Conservation (phyloP, 2,888 invertebrate genomes). For the Polyommatus icarus region DNA sequence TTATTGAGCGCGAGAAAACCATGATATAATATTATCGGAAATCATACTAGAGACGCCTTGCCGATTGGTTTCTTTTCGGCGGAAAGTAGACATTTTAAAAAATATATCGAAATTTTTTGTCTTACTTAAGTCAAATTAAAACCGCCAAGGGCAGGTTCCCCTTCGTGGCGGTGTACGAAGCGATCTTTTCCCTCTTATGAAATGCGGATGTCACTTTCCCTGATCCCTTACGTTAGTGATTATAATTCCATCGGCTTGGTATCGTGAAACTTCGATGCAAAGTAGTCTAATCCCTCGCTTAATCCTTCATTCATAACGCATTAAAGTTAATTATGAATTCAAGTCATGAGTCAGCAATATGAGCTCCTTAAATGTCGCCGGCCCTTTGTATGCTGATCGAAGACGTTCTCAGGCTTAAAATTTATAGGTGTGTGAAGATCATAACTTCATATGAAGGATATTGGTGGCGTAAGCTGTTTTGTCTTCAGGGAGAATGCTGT, state of each 20-base stretch:
- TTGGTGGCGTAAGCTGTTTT: not conserved
- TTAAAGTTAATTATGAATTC: conserved; percentile 47
- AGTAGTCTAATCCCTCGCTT: conserved; percentile 37
- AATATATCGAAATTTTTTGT: too few relatives aligned
- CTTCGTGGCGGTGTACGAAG: not conserved
- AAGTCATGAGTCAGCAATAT: conserved; percentile 44
- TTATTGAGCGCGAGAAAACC: too few relatives aligned
- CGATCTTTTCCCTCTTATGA: not conserved
- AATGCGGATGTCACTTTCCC: not conserved
- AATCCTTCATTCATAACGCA: conserved; percentile 44
- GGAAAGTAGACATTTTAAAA: too few relatives aligned
- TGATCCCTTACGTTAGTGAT: conserved; percentile 18
- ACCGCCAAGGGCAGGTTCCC: not conserved
- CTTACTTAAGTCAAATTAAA: too few relatives aligned
- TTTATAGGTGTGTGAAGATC: not conserved
- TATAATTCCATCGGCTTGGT: not conserved
- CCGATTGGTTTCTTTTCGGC: too few relatives aligned
- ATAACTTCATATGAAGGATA: not conserved
- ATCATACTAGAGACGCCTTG: too few relatives aligned
- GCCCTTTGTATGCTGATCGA: conserved; percentile 36
- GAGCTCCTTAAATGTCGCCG: conserved; percentile 38
- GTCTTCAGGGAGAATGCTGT: not conserved
- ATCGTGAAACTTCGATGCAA: conserved; percentile 1
- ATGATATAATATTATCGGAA: too few relatives aligned
- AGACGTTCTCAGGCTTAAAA: conserved; percentile 7